phyloP scores from a whole-genome alignment of 2,888 invertebrate genomes.

The Gortyna flavago region DNA sequence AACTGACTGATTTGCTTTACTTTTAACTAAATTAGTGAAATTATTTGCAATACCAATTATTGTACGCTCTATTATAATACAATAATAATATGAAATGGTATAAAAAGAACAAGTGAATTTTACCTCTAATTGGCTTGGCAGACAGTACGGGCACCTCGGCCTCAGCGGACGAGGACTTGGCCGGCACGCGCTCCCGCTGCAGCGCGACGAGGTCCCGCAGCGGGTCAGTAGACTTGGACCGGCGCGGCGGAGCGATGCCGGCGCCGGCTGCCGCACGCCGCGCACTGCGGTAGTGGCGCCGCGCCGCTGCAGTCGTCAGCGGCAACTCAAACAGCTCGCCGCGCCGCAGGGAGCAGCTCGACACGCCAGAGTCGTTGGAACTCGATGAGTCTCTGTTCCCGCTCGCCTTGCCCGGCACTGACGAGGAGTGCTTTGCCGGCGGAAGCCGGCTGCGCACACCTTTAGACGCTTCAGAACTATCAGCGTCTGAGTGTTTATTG shows the following conservation, averaged over 20 bases:
- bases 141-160: slow-evolving; percentile 93
- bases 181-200: slow-evolving; percentile 90
- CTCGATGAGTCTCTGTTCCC: slow-evolving; percentile 94
- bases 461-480: slow-evolving; percentile 82
- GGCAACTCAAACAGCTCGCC: slow-evolving; percentile 90
- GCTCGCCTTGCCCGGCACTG: slow-evolving; percentile 92
- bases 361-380: slow-evolving; percentile 95
- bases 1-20: not conserved
- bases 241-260: slow-evolving; percentile 91
- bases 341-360: slow-evolving; percentile 91
- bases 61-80: not conserved
- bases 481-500: slow-evolving; percentile 83
- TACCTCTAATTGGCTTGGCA: slow-evolving; percentile 89
- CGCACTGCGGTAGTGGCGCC: slow-evolving; percentile 90
- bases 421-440: slow-evolving; percentile 70
- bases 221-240: slow-evolving; percentile 93
- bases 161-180: slow-evolving; percentile 93
- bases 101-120: not conserved
- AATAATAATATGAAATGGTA: not conserved
- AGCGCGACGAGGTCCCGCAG: slow-evolving; percentile 89
- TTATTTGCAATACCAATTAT: not conserved
- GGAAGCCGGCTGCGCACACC: slow-evolving; percentile 65
- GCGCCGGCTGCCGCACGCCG: slow-evolving; percentile 89
- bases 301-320: slow-evolving; percentile 87
- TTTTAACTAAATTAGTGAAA: not conserved